A percentile compares a stretch with the other conserved stretches of the same genome.
These are phyloP conservation scores for Sepiola atlantica DNA, from an alignment of 2,888 invertebrate genomes.

Conservation along the genomic window DNA sequence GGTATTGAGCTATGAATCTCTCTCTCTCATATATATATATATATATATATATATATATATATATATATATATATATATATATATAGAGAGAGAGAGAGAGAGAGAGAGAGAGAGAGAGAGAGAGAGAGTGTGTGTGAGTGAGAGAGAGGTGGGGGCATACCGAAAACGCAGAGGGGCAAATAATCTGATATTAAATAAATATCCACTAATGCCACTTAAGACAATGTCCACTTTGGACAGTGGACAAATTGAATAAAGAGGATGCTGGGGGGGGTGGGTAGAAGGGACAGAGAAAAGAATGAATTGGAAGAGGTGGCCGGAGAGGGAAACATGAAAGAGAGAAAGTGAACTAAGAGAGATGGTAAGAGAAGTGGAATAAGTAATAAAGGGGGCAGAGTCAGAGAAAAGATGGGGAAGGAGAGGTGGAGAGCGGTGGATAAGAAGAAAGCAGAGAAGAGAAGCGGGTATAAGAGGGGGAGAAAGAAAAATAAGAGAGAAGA, in stretches of 20 bases:
- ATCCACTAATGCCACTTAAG: constrained; percentile 11
- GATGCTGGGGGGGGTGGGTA: not conserved
- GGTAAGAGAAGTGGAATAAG: not conserved
- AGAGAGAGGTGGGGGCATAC: not conserved
- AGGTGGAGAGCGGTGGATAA: not conserved
- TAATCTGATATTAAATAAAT: constrained; percentile 32
- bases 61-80: not conserved
- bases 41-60: not conserved
- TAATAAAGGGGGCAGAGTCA: not conserved
- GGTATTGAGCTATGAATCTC: not conserved
- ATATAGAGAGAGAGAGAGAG: not conserved
- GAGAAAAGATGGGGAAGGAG: not conserved
- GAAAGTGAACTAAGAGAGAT: not conserved
- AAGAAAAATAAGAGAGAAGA: not conserved
- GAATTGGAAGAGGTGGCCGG: not conserved
- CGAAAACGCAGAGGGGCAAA: not conserved
- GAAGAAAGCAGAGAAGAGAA: not conserved
- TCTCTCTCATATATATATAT: not conserved
- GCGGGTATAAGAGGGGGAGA: not conserved
- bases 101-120: not conserved
- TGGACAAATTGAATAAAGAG: constrained; percentile 32
- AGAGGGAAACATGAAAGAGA: not conserved
- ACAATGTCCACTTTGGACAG: constrained; percentile 32
- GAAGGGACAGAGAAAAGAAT: not conserved
- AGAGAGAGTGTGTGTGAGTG: not conserved